Base-by-base conservation (phyloP, 2,797 vertebrate species). In the Sparus aurata region DNA sequence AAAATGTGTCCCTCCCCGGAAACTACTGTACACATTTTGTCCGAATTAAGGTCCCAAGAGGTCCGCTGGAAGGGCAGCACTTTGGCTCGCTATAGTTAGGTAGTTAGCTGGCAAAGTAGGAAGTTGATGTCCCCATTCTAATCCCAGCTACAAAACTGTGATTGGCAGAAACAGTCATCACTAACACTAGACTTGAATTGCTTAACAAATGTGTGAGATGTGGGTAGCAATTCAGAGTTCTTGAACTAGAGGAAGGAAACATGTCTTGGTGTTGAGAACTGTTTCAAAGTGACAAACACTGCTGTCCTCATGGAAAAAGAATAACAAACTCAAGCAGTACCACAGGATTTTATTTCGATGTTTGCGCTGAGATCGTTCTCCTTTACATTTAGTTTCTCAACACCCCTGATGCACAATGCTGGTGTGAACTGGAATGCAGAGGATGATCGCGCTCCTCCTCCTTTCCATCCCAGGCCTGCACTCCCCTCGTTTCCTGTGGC, bases 401-500 rank as follows among this genome's bases (percentile, higher is more conserved):
- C 13, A 13, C 25, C 59, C 5, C n/a, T 43, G 71, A 60, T 69
- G 50, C 18, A 69, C 3, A 45, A 5, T 23, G 7, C 10, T 13
- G 30, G 45, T 58, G 60, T 57, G 43, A 64, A 59, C 46, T 64
- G 47, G 55, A 68, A 75, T 53, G 65, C 23, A 53, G 46, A 74
- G 52, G 78, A 86, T 69, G 71, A 84, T 64, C 64, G 53, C 0
- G 1, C 16, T 2, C 69, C 80, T 80, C 63, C 79, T 79, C 64
- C 71, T 81, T 41, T 45, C 30, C 60, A 65, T 45, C 50, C 75
- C 55, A 0, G 0, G 54, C 41, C 77, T 52, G 17, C 15, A 20
- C 49, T 66, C 63, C 91, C 91, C 77, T 83, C 2, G 77, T 89
- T 95, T 96, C 95, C 95, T 95, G 90, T 79, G 78, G 75, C 86